Evolutionary conservation across 2,797 vertebrate genomes (phyloP).

Genomic region (Hirundo rustica): DNA sequence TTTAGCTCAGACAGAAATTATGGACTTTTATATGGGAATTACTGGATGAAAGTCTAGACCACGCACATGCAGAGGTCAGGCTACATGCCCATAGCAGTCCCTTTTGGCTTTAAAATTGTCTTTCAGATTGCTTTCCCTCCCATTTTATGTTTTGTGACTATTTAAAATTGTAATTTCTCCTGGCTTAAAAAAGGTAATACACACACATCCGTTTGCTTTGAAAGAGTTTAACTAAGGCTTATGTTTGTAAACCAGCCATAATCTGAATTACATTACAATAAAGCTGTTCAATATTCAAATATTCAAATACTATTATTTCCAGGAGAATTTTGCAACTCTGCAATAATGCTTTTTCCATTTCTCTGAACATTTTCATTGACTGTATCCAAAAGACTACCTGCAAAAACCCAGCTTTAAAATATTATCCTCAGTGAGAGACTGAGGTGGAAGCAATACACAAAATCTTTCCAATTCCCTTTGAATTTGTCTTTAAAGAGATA

Average conservation of each 20-base stretch:
- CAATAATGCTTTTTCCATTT: neutral
- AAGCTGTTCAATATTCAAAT: slow-evolving; percentile 31
- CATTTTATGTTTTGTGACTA: neutral
- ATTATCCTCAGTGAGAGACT: neutral
- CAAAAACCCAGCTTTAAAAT: neutral
- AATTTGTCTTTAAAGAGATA: slow-evolving; percentile 2
- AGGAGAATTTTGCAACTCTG: neutral
- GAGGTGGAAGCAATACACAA: neutral
- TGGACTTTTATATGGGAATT: neutral
- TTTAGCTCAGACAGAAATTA: neutral
- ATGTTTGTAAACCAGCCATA: slow-evolving; percentile 40
- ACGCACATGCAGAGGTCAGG: rapidly evolving
- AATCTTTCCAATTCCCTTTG: neutral
- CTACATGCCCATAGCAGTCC: neutral
- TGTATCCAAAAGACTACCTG: neutral
- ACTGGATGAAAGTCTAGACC: neutral
- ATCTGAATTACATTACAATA: slow-evolving; percentile 18
- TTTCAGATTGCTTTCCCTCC: neutral
- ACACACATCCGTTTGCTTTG: neutral
- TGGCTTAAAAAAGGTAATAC: neutral
- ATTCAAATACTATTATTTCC: slow-evolving; percentile 25
- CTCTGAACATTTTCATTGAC: neutral
- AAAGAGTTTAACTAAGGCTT: neutral
- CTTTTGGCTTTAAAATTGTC: neutral
- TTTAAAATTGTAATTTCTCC: neutral